phyloP scores from a whole-genome alignment of 2,888 invertebrate genomes.

The Trissoscelio sp. region DNA sequence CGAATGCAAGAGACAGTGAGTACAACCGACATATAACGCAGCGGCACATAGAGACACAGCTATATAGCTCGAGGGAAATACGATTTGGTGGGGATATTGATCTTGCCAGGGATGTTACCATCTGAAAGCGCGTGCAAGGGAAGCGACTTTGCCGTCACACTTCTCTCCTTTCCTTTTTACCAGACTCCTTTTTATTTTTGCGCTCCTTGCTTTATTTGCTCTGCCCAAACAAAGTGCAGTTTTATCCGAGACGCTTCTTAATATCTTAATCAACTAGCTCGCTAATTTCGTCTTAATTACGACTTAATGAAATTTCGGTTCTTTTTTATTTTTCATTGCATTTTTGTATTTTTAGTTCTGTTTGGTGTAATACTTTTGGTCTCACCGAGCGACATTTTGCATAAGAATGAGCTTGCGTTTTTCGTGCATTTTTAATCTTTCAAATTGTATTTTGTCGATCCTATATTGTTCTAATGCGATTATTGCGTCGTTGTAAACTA shows the following conservation, averaged over 20 bases:
- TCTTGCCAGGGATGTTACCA: slow-evolving; percentile 78
- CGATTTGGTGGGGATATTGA: slow-evolving; percentile 80
- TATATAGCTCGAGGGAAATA: slow-evolving; percentile 74
- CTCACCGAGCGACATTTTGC: no score
- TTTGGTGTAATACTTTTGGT: no score
- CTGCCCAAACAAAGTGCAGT: slow-evolving; percentile 17
- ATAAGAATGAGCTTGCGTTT: no score
- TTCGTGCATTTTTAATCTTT: slow-evolving; percentile 12
- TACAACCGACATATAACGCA: slow-evolving; percentile 62
- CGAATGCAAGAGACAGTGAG: slow-evolving; percentile 43
- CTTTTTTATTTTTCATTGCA: no score
- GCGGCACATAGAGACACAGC: slow-evolving; percentile 67
- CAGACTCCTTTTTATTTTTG: slow-evolving; percentile 23
- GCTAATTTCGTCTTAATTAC: slow-evolving; percentile 1
- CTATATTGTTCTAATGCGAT: slow-evolving; percentile 21
- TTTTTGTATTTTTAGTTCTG: no score
- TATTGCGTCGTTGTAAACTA: slow-evolving; percentile 8
- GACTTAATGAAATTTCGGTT: no score
- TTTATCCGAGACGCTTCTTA: neutral
- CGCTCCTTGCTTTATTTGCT: slow-evolving; percentile 1
- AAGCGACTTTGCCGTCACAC: slow-evolving; percentile 68
- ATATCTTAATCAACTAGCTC: slow-evolving; percentile 20
- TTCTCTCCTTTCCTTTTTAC: slow-evolving; percentile 59
- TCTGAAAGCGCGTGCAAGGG: slow-evolving; percentile 70
- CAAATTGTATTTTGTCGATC: slow-evolving; percentile 20